A percentile compares a stretch with the other conserved stretches of the same genome.
These are phyloP conservation scores for Florisuga fusca DNA, from an alignment of 2,797 vertebrate genomes.

Conservation along the genomic window DNA sequence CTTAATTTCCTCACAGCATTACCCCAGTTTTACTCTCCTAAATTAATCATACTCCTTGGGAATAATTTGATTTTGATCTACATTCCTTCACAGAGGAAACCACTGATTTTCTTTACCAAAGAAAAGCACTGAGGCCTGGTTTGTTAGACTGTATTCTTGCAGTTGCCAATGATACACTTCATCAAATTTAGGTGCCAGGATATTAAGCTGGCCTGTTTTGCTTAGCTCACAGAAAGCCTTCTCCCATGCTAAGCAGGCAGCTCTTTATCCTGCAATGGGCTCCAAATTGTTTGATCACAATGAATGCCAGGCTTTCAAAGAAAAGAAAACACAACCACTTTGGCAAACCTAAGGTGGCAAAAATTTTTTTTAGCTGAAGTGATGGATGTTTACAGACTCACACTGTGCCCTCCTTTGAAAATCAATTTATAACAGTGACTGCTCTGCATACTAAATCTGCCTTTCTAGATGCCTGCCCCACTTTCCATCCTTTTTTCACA, in stretches of 20 bases:
- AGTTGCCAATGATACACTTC: not conserved
- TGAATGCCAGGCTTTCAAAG: constrained; percentile 39
- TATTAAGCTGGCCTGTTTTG: not conserved
- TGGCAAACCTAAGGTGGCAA: not conserved
- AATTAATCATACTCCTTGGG: not conserved
- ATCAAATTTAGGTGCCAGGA: not conserved
- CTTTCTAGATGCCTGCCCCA: not conserved
- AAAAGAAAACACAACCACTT: constrained; percentile 44
- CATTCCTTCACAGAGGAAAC: not conserved
- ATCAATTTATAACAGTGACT: not conserved
- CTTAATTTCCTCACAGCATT: not conserved
- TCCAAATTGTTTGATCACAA: not conserved
- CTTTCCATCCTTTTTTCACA: not conserved
- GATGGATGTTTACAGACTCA: not conserved
- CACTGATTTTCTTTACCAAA: not conserved
- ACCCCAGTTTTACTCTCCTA: not conserved
- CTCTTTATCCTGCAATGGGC: not conserved
- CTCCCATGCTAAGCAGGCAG: not conserved
- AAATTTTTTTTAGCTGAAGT: not conserved
- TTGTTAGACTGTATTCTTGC: not conserved
- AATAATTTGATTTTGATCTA: not conserved
- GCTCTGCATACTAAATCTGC: not conserved
- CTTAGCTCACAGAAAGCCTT: constrained; percentile 3
- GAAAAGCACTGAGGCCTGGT: not conserved
- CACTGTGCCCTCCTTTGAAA: not conserved